Conservation (phyloP, 1,140 invertebrate species). For the Argopecten irradians region DNA sequence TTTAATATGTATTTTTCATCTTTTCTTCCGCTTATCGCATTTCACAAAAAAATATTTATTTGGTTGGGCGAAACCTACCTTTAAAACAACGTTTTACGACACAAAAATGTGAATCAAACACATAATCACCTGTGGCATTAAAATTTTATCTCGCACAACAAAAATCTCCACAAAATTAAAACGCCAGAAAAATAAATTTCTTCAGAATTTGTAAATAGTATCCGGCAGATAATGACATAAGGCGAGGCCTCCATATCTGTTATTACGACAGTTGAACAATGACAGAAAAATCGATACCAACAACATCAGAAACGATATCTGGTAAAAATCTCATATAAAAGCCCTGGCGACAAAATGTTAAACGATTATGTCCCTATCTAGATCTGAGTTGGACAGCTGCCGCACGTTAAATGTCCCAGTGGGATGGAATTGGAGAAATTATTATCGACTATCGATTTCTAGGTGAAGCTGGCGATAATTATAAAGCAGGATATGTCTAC, state of each 20-base stretch:
- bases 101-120: no score
- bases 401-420: not conserved
- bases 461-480: not conserved
- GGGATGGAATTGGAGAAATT: not conserved
- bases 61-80: no score
- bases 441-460: not conserved
- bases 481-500: not conserved
- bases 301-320: not conserved
- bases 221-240: not conserved
- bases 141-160: no score
- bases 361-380: conserved; percentile 7
- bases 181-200: not conserved
- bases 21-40: no score
- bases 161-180: not conserved
- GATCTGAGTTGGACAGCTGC: conserved; percentile 8
- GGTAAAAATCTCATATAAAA: conserved; percentile 8
- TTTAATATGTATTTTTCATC: no score
- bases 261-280: not conserved
- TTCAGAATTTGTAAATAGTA: not conserved
- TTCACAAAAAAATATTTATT: no score
- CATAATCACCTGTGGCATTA: no score
- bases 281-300: not conserved
- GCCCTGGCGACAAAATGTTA: not conserved
- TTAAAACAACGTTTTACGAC: no score
- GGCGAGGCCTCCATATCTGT: not conserved